phyloP scores from a whole-genome alignment of 2,797 vertebrate species.

The Characodon lateralis region DNA sequence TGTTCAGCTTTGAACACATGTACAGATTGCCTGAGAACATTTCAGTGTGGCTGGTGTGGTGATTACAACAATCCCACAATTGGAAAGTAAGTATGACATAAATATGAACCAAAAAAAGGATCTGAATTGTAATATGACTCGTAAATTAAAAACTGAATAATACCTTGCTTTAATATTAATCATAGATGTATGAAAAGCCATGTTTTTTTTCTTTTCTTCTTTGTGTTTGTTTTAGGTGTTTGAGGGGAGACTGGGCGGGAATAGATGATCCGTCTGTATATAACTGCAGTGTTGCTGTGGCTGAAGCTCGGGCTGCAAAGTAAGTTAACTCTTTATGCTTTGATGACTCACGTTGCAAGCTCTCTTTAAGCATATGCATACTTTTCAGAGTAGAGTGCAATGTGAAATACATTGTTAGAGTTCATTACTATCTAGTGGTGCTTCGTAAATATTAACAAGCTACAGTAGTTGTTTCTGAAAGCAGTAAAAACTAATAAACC shows the following conservation, averaged over 20 bases:
- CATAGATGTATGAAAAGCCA: neutral
- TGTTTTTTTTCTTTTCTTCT: neutral
- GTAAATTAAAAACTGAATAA: neutral
- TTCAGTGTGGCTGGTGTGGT: slow-evolving; percentile 94
- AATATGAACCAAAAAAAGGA: neutral
- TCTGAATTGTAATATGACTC: neutral
- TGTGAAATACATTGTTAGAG: neutral
- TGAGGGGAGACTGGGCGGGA: slow-evolving; percentile 89
- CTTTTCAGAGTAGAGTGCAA: neutral
- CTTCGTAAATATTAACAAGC: neutral
- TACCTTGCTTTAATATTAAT: neutral
- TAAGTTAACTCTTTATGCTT: slow-evolving; percentile 44
- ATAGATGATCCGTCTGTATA: slow-evolving; percentile 80
- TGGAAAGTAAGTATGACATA: slow-evolving; percentile 82
- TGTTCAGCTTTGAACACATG: slow-evolving; percentile 86
- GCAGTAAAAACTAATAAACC: neutral
- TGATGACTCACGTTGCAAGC: neutral
- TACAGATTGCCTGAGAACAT: slow-evolving; percentile 87
- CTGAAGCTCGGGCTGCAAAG: slow-evolving; percentile 81
- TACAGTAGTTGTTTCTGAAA: neutral
- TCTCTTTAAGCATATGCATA: neutral
- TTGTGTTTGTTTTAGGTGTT: slow-evolving; percentile 79
- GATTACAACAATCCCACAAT: slow-evolving; percentile 92
- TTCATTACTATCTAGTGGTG: neutral
- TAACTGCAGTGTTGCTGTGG: slow-evolving; percentile 88